Percentiles rank a stretch among this genome's conserved stretches.
Conservation (phyloP, 1,140 invertebrate species). For the Papilio aristodemus region DNA sequence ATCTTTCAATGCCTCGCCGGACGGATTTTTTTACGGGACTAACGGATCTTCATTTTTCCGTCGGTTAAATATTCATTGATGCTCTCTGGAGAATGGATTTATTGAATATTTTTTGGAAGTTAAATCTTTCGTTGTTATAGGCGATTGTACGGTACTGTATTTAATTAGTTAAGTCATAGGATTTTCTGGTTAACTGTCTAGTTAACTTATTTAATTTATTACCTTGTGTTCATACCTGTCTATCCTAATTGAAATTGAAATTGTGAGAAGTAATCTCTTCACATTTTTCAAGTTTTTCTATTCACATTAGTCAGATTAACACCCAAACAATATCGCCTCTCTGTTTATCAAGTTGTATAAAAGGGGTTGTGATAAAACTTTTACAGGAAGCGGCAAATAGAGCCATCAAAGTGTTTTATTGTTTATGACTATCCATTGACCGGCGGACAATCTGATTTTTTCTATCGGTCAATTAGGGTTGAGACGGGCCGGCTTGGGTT, state of each 20-base stretch:
- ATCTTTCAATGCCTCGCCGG: conserved; percentile 63
- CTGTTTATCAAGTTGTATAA: conserved; percentile 10
- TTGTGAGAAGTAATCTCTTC: too few species aligned
- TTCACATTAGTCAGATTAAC: neutral
- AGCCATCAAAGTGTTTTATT: conserved; percentile 22
- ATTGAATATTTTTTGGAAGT: neutral
- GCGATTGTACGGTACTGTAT: neutral
- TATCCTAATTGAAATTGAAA: too few species aligned
- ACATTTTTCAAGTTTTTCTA: too few species aligned
- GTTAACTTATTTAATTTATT: too few species aligned
- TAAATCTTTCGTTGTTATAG: neutral
- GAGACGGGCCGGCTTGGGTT: conserved; percentile 8
- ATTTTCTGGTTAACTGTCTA: neutral
- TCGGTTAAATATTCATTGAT: conserved; percentile 32
- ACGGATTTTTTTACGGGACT: conserved; percentile 49
- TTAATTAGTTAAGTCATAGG: neutral
- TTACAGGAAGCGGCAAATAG: conserved; percentile 10
- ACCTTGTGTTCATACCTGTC: too few species aligned
- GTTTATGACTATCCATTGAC: conserved; percentile 21
- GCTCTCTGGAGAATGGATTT: neutral
- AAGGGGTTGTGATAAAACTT: neutral
- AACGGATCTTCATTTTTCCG: conserved; percentile 41
- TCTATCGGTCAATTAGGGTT: conserved; percentile 37
- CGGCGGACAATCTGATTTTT: conserved; percentile 31
- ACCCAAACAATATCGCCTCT: neutral